Evolutionary conservation across 2,113 vertebrate genomes (phyloP).

Genomic region (Thinocorus orbignyianus): DNA sequence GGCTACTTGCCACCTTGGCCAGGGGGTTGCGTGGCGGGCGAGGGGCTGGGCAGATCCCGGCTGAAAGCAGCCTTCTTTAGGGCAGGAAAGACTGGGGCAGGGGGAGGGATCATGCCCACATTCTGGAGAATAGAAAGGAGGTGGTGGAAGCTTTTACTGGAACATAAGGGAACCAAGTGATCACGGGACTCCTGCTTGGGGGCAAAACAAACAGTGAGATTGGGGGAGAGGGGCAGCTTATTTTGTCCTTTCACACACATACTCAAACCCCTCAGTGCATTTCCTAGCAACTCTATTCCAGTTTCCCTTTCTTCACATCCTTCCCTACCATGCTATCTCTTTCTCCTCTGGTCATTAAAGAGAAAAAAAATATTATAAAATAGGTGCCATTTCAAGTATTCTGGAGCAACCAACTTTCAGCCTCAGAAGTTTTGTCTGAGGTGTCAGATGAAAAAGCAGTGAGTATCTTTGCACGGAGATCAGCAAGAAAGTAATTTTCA

Average conservation of each 20-base stretch:
- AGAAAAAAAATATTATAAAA: neutral
- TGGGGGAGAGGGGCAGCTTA: neutral
- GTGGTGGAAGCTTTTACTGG: neutral
- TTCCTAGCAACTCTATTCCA: neutral
- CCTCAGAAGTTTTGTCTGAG: neutral
- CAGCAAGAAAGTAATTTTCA: neutral
- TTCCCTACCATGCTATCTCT: neutral
- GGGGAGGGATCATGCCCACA: neutral
- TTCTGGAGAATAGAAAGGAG: neutral
- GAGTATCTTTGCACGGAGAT: neutral
- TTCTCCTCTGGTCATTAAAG: neutral
- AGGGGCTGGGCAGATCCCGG: neutral
- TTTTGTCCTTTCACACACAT: neutral
- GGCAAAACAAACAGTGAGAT: neutral
- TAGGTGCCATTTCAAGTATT: constrained; percentile 9
- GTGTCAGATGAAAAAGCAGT: neutral
- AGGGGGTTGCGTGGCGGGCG: neutral
- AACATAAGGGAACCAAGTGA: neutral
- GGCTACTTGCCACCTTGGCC: neutral
- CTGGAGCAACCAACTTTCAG: neutral
- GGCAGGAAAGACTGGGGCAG: neutral
- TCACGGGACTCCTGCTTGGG: neutral
- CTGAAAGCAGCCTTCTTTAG: neutral
- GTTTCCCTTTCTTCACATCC: neutral
- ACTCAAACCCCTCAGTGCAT: neutral